Percentiles rank a stretch among this genome's conserved stretches.
Conservation (phyloP, 2,797 vertebrate species). For the Setipinna tenuifilis region DNA sequence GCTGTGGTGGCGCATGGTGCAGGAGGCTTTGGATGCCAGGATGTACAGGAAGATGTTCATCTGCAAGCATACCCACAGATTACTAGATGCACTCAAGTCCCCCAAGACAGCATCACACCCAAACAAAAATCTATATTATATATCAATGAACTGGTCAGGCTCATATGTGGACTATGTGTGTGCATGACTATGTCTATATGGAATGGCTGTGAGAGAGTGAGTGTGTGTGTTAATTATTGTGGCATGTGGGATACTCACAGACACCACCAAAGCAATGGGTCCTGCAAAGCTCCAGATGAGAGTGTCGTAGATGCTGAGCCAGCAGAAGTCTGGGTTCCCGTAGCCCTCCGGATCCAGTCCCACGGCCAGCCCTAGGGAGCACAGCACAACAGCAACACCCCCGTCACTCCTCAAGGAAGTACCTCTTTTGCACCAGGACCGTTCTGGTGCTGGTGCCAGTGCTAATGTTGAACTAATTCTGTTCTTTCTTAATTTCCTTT, state of each 20-base stretch:
- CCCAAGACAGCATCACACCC: not conserved
- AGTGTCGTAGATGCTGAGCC: constrained; percentile 92
- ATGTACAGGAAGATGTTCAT: constrained; percentile 89
- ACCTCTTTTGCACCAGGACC: too few relatives aligned
- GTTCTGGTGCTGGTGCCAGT: too few relatives aligned
- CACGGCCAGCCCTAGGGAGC: constrained; percentile 84
- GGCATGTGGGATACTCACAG: constrained; percentile 41
- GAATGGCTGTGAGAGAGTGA: too few relatives aligned
- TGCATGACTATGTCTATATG: not conserved
- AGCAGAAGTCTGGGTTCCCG: constrained; percentile 95
- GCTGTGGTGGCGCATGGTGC: constrained; percentile 76
- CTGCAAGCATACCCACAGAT: constrained; percentile 63
- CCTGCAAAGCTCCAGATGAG: constrained; percentile 95
- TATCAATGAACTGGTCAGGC: not conserved
- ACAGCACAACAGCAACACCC: not conserved
- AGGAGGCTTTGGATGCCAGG: constrained; percentile 85
- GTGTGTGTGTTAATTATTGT: not conserved
- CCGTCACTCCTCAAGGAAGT: not conserved
- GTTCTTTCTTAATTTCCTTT: too few relatives aligned
- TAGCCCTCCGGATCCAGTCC: constrained; percentile 94
- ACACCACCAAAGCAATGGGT: constrained; percentile 82
- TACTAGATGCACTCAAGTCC: not conserved
- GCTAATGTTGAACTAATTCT: too few relatives aligned
- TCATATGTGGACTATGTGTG: too few relatives aligned
- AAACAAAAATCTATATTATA: too few relatives aligned